Evolutionary conservation across 2,888 invertebrate species (phyloP), one percentile per base, ranked within the genome.

Genomic region (Pyralis farinalis): DNA sequence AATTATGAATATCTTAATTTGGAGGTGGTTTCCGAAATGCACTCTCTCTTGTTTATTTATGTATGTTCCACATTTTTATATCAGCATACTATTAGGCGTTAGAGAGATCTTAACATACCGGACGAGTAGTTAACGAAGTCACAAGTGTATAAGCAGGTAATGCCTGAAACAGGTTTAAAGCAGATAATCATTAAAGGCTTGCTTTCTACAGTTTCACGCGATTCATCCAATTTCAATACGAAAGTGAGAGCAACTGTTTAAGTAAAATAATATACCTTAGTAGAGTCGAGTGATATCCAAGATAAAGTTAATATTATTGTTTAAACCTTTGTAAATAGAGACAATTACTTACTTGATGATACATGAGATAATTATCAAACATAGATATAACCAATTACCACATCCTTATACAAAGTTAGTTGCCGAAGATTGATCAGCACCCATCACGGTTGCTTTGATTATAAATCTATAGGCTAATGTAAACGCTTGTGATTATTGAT

Each of bases 131-230:
- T 49, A 55, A 55, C 52, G 54, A 56, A 58, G 52, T 49, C 55
- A 53, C 53, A 55, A 56, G 55, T 55, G 58, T 54, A 51, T 51
- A 46, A 52, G 43, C 40, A 40, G 40, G 46, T 46, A 57, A 53
- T 63, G 58, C 44, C 52, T 49, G 51, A 63, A 71, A 78, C 78
- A 62, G 76, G 78, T 79, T 79, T 63, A 53, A 54, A 63, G 58
- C 59, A 58, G 63, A 66, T 55, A 61, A 67, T 64, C 16, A 16
- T 16, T 16, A 54, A 67, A 68, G 62, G 58, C 59, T 57, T 55
- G 52, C 79, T 81, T 81, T 81, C 81, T 81, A 79, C 67, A 62
- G 61, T 69, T 68, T 73, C 68, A 58, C 59, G 56, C 63, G 63
- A 65, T 74, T 73, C 64, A 65, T 64, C 60, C 61, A 70, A 71